phyloP scores from a whole-genome alignment of 2,888 invertebrate genomes.

The Chydorus sphaericus region DNA sequence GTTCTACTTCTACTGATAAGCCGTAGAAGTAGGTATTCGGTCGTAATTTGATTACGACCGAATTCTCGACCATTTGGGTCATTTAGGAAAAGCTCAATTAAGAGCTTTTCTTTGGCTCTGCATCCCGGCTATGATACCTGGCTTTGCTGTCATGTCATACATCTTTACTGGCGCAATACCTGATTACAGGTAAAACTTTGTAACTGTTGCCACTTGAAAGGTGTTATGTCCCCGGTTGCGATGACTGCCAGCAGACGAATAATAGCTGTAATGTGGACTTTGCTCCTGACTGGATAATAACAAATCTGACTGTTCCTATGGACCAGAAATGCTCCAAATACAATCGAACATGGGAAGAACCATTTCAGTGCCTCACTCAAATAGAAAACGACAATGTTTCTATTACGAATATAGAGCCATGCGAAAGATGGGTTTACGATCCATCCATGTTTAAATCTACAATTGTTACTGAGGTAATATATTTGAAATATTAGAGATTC shows the following conservation, averaged over 20 bases:
- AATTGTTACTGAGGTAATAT: conserved; percentile 1
- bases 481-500: background rate
- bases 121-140: background rate
- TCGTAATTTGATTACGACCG: background rate
- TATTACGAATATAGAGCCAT: no score
- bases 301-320: background rate
- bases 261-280: background rate
- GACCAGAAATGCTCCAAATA: background rate
- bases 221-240: background rate
- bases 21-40: no score
- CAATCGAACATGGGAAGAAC: background rate
- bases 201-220: background rate
- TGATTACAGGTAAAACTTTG: background rate
- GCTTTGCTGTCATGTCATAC: background rate
- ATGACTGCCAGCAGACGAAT: background rate
- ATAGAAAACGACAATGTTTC: background rate
- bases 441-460: background rate
- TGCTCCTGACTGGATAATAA: no score
- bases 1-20: no score
- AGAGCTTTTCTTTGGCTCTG: background rate
- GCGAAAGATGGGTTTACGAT: background rate
- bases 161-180: background rate
- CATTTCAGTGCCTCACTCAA: background rate
- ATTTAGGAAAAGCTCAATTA: background rate
- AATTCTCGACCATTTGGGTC: conserved; percentile 1